Percentiles rank a stretch among this genome's conserved stretches.
These are phyloP conservation scores for Epinephelus moara DNA, from an alignment of 2,113 vertebrate species.

Conservation along the genomic window DNA sequence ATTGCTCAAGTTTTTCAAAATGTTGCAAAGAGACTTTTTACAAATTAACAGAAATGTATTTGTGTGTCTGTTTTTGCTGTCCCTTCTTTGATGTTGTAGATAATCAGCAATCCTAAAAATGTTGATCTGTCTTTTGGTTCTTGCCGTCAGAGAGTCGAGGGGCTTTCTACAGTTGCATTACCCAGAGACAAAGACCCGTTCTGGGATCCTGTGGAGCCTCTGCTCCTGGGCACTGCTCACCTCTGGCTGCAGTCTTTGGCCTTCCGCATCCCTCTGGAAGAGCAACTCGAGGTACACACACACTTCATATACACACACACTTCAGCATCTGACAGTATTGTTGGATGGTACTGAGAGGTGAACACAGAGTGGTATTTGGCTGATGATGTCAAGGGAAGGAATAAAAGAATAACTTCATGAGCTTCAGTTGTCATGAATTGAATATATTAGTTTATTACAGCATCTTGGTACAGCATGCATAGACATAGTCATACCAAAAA, in stretches of 20 bases:
- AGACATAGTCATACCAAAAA: no score
- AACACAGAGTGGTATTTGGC: no score
- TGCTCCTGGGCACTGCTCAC: constrained; percentile 90
- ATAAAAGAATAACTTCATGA: no score
- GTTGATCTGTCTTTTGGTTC: background rate
- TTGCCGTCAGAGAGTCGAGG: constrained; percentile 54
- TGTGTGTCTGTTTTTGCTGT: background rate
- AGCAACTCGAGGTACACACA: constrained; percentile 85
- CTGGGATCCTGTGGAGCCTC: constrained; percentile 89
- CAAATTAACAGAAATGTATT: background rate
- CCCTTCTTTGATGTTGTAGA: background rate
- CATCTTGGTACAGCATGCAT: no score
- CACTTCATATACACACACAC: background rate
- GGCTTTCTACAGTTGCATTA: constrained; percentile 27
- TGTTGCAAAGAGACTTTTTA: background rate
- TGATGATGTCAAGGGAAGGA: no score
- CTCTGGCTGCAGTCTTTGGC: constrained; percentile 92
- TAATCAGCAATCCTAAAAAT: background rate
- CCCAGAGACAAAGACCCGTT: constrained; percentile 88
- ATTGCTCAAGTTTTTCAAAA: background rate
- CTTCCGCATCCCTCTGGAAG: constrained; percentile 87
- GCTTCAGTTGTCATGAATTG: no score
- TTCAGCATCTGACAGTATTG: background rate
- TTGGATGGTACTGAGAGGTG: no score
- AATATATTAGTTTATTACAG: no score